Evolutionary conservation across 2,888 invertebrate genomes (phyloP).

Genomic region (Subacronicta megacephala): DNA sequence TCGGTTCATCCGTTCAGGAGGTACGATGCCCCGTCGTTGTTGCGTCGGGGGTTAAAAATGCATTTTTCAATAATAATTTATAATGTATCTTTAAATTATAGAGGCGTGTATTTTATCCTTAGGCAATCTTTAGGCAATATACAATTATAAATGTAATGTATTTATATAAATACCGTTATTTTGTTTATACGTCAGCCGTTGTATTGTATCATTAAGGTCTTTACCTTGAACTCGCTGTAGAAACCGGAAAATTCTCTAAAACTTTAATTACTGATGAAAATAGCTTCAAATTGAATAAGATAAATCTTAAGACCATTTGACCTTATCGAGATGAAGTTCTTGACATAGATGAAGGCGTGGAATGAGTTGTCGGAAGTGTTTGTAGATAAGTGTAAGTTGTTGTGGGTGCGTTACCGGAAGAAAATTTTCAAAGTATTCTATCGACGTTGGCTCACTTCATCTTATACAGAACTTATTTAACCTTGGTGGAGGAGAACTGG

Average conservation of each 20-base stretch:
- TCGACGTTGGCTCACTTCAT: slow-evolving; percentile 64
- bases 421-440: slow-evolving; percentile 59
- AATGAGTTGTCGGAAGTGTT: slow-evolving; percentile 69
- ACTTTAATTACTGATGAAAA: slow-evolving; percentile 19
- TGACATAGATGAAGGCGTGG: slow-evolving; percentile 68
- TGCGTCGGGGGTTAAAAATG: too few species aligned
- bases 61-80: too few species aligned
- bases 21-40: too few species aligned
- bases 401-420: slow-evolving; percentile 69
- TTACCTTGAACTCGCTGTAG: slow-evolving; percentile 24
- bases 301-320: slow-evolving; percentile 39
- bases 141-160: too few species aligned
- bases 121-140: too few species aligned
- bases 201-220: slow-evolving; percentile 11
- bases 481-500: slow-evolving; percentile 70
- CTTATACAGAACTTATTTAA: slow-evolving; percentile 55
- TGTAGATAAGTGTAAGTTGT: slow-evolving; percentile 41
- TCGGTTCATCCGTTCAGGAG: too few species aligned
- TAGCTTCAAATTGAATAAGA: slow-evolving; percentile 32
- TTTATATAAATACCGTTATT: too few species aligned
- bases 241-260: slow-evolving; percentile 23
- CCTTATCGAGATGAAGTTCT: slow-evolving; percentile 63
- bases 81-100: too few species aligned
- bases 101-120: too few species aligned
- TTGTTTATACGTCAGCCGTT: too few species aligned